Conservation (phyloP, 2,797 vertebrate species). For the Argyrosomus regius region DNA sequence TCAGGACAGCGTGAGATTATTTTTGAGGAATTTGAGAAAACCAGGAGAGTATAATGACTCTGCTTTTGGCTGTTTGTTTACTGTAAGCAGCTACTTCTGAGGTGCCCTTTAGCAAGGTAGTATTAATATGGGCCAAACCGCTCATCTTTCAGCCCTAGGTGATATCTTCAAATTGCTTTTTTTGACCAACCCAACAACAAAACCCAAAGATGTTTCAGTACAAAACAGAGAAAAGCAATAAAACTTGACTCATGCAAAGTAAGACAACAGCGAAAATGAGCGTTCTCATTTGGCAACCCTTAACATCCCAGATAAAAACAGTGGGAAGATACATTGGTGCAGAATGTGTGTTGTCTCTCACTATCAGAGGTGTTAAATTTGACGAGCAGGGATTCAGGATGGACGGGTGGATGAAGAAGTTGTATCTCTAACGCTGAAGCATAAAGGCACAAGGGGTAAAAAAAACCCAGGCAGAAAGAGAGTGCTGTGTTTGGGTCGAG, state of each 20-base stretch:
- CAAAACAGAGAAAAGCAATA: background rate
- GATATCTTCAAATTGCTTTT: background rate
- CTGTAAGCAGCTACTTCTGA: background rate
- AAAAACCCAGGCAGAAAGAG: background rate
- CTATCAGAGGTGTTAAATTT: conserved; percentile 10
- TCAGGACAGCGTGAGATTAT: conserved; percentile 1
- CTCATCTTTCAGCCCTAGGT: conserved; percentile 1
- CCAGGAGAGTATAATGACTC: background rate
- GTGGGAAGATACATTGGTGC: background rate
- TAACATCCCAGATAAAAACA: background rate
- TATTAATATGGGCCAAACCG: background rate
- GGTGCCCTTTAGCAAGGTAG: conserved; percentile 10
- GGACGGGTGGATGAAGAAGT: background rate
- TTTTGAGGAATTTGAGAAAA: conserved; percentile 16
- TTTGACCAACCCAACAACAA: background rate
- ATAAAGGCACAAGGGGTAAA: background rate
- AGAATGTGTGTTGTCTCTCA: conserved; percentile 8
- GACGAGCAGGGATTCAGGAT: background rate
- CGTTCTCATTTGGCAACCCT: background rate
- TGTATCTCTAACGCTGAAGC: background rate
- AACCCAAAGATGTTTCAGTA: too few species aligned
- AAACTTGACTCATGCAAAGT: background rate
- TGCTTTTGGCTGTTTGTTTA: conserved; percentile 3
- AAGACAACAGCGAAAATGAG: background rate
- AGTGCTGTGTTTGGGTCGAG: conserved; percentile 4